Evolutionary conservation across 37 sponge, comb jelly and placozoan genomes (phyloP).

Genomic region (Eunapius fragilis): DNA sequence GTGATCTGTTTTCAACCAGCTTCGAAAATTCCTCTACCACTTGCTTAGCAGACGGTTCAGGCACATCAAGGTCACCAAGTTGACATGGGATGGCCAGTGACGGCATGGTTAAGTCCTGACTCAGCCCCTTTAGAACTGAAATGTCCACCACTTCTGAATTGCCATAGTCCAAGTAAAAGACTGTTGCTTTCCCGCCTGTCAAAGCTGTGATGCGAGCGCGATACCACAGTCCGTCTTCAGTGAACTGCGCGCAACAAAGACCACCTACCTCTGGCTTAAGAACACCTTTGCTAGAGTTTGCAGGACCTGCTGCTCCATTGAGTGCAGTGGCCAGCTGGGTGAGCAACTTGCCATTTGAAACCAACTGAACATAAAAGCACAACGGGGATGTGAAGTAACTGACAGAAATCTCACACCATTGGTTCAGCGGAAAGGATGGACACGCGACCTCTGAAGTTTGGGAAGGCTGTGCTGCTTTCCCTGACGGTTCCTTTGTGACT

Average conservation of each 20-base stretch:
- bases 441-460: conserved; percentile 4
- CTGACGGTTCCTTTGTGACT: not conserved
- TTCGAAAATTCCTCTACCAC: conserved; percentile 6
- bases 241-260: conserved; percentile 45
- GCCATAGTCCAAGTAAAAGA: conserved; percentile 63
- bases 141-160: conserved; percentile 23
- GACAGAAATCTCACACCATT: conserved; percentile 1
- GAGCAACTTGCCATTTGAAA: not conserved
- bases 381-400: conserved; percentile 34
- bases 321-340: not conserved
- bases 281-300: not conserved
- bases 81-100: conserved; percentile 44
- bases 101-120: conserved; percentile 40
- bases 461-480: not conserved
- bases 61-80: not conserved
- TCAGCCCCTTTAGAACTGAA: conserved; percentile 4
- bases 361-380: conserved; percentile 53
- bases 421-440: conserved; percentile 14
- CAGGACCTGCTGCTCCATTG: not conserved
- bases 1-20: not conserved
- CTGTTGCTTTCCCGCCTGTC: not conserved
- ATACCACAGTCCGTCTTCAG: conserved; percentile 67
- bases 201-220: conserved; percentile 36
- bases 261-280: conserved; percentile 15
- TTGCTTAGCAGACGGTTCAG: not conserved